Conservation (phyloP, 2,888 invertebrate genomes). For the Fissipunctia ypsillon region DNA sequence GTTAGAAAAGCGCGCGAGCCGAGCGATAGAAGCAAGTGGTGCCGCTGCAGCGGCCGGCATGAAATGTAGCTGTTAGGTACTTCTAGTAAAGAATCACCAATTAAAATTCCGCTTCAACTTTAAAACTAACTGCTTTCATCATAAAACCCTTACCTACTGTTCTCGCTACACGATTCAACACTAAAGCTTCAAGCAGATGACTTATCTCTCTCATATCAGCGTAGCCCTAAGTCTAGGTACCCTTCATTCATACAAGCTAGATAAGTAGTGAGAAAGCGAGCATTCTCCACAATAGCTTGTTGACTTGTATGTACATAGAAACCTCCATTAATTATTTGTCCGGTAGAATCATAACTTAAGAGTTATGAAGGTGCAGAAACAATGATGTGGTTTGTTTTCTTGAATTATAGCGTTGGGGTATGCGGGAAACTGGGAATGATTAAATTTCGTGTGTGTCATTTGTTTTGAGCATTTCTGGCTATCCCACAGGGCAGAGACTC, state of each 20-base stretch:
- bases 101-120: too few species aligned
- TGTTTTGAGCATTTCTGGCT: slow-evolving; percentile 2
- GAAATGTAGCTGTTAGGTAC: too few species aligned
- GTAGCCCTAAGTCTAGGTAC: not conserved
- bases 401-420: slow-evolving; percentile 13
- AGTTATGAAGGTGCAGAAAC: slow-evolving; percentile 16
- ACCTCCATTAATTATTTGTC: slow-evolving; percentile 14
- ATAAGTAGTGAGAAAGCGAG: not conserved
- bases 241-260: not conserved
- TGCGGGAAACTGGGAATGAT: too few species aligned
- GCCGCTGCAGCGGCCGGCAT: too few species aligned
- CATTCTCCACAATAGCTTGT: not conserved
- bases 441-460: slow-evolving; percentile 21
- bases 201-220: not conserved
- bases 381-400: slow-evolving; percentile 15
- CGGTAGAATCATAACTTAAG: not conserved
- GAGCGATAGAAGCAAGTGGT: too few species aligned
- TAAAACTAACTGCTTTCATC: too few species aligned
- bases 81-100: too few species aligned
- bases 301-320: not conserved
- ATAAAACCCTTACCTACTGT: too few species aligned
- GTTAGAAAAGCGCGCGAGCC: too few species aligned
- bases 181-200: not conserved
- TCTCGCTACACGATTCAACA: not conserved
- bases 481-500: not conserved